Percentiles rank a stretch among this genome's conserved stretches.
phyloP scores from a whole-genome alignment of 2,797 vertebrate genomes.

The Mastacembelus armatus region DNA sequence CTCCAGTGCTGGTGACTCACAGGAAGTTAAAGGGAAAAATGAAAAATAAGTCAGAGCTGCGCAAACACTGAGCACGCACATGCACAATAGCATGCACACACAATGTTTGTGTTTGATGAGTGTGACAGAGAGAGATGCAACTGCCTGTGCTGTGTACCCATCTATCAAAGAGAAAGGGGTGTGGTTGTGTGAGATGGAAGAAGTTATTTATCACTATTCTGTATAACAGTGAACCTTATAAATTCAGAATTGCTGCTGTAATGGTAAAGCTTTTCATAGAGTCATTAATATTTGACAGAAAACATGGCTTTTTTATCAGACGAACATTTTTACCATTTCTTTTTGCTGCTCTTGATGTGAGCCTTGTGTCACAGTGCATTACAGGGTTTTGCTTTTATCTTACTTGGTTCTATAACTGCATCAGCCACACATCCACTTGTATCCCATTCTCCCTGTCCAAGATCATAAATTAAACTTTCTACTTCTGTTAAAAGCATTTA shows the following conservation, averaged over 20 bases:
- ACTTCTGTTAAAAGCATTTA: constrained; percentile 48
- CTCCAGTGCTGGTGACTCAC: constrained; percentile 81
- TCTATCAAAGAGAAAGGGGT: constrained; percentile 62
- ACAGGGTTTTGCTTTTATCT: constrained; percentile 88
- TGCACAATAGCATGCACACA: constrained; percentile 18
- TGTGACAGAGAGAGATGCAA: constrained; percentile 16
- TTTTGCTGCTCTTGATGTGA: constrained; percentile 78
- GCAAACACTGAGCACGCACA: constrained; percentile 54
- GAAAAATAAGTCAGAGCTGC: constrained; percentile 80
- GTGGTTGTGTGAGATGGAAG: constrained; percentile 40
- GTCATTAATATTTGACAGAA: constrained; percentile 86
- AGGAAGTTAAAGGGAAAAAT: constrained; percentile 83
- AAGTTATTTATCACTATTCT: constrained; percentile 78
- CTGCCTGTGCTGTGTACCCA: constrained; percentile 52
- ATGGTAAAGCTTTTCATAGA: constrained; percentile 81
- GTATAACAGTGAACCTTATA: constrained; percentile 65
- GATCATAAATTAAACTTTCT: constrained; percentile 51
- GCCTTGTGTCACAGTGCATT: constrained; percentile 76
- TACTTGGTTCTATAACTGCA: constrained; percentile 66
- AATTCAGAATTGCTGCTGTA: constrained; percentile 78
- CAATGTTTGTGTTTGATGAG: neutral
- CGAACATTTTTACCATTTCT: constrained; percentile 79
- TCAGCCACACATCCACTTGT: constrained; percentile 45
- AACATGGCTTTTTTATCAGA: constrained; percentile 84
- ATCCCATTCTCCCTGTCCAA: constrained; percentile 29